These are phyloP conservation scores for Mesaphorura yosii DNA, from an alignment of 1,140 invertebrate genomes.

Conservation along the genomic window DNA sequence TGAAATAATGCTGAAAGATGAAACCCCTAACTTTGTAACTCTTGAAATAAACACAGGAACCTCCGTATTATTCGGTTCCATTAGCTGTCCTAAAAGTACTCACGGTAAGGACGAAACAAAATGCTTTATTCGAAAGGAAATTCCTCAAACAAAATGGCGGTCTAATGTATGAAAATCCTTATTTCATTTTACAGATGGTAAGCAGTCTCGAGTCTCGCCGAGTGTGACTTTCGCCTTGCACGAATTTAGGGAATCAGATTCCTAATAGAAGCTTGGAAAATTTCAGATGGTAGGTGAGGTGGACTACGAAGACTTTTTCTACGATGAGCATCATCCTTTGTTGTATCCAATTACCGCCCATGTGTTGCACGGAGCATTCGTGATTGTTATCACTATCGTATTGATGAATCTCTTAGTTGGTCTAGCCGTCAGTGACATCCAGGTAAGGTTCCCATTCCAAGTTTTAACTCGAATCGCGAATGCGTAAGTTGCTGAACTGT, in stretches of 20 bases:
- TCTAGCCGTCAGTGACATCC: conserved; percentile 29
- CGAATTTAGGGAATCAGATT: no score
- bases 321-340: conserved; percentile 1
- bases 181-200: no score
- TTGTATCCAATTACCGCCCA: conserved; percentile 42
- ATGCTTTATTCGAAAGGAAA: no score
- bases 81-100: conserved; percentile 50
- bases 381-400: conserved; percentile 67
- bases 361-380: conserved; percentile 60
- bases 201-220: no score
- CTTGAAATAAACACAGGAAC: conserved; percentile 16
- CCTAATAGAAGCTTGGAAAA: conserved; percentile 33
- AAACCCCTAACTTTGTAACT: no score
- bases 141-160: no score
- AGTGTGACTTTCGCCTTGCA: no score
- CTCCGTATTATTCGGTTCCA: conserved; percentile 22
- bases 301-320: conserved; percentile 9
- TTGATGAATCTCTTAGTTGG: conserved; percentile 65
- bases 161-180: background rate
- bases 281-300: conserved; percentile 66
- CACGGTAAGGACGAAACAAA: no score
- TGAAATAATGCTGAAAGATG: no score
- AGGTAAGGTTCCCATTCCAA: conserved; percentile 10
- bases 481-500: no score
- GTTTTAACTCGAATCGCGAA: no score